phyloP scores from a whole-genome alignment of 2,113 vertebrate genomes.

The Noctilio leporinus region DNA sequence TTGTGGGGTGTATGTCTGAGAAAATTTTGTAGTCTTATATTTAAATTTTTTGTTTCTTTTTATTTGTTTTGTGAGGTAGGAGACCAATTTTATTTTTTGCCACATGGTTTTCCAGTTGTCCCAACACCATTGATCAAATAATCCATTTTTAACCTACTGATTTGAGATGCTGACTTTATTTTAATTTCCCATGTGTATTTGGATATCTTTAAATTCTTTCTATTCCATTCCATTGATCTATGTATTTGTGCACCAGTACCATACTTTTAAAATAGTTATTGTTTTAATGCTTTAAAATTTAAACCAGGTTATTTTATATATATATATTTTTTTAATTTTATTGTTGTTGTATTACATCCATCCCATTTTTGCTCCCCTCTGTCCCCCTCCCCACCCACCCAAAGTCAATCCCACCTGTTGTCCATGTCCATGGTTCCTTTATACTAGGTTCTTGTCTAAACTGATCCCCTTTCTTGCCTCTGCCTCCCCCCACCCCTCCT shows the following conservation, averaged over 20 bases:
- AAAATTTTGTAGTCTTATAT: background rate
- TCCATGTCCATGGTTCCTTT: no score
- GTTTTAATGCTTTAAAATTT: background rate
- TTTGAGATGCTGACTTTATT: background rate
- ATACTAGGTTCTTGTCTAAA: no score
- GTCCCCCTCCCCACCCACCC: no score
- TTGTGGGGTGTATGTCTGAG: background rate
- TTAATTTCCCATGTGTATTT: background rate
- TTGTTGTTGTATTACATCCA: no score
- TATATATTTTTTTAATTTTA: no score
- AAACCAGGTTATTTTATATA: background rate
- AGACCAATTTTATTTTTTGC: background rate
- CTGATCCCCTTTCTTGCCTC: no score
- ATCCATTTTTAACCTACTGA: background rate
- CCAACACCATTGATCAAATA: background rate
- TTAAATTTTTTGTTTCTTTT: background rate
- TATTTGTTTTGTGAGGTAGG: background rate
- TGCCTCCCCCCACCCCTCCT: no score
- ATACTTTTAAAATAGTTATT: background rate
- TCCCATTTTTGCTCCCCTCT: no score
- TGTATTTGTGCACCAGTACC: background rate
- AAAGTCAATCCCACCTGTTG: no score
- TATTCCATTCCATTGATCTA: background rate
- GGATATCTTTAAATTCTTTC: background rate
- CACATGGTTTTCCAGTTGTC: background rate